Evolutionary conservation across 2,888 invertebrate genomes (phyloP), one percentile per base, ranked within the genome.

Genomic region (Agrochola lychnidis): DNA sequence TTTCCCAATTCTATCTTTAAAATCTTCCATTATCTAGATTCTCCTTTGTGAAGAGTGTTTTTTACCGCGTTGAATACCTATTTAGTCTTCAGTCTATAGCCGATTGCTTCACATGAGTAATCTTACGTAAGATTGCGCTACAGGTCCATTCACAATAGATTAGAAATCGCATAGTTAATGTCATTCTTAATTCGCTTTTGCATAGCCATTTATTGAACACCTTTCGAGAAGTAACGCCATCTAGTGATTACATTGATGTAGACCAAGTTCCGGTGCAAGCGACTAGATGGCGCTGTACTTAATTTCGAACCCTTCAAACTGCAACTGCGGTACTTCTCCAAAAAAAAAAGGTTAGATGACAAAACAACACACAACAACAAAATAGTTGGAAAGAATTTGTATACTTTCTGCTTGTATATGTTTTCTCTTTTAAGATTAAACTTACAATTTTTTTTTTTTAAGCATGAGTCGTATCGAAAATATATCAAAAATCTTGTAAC

Each of bases 161-260:
- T 87, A 86, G 87, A 87, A 87, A 87, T 87, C 86, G 78, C 57
- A 75, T 81, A 59, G 7, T 0, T 59, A 84, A 80, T 79, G 75
- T 36, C 59, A 70, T 76, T 81, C 78, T 73, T 73, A 76, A 83
- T 81, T 80, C 77, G 67, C 70, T 42, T 70, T 57, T 22, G 73
- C 81, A 25, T 30, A 45, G 40, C 36, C 48, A 68, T 51, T 73
- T 78, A 85, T 81, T 78, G 79, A 78, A 76, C 73, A 69, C 62
- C 53, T 74, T 77, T 66, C 70, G 53, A 56, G 42, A 73, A 40
- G 22, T 68, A 71, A n/a, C 84, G 86, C 81, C 87, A 86, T 71
- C 87, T 87, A 53, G 10, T 63, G 61, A 25, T 7, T n/a, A 14
- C 40, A 36, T 42, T 69, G 19, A 9, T 56, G 14, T 48, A 30